Conservation (phyloP, 2,888 invertebrate species). For the Cheilosia pagana region DNA sequence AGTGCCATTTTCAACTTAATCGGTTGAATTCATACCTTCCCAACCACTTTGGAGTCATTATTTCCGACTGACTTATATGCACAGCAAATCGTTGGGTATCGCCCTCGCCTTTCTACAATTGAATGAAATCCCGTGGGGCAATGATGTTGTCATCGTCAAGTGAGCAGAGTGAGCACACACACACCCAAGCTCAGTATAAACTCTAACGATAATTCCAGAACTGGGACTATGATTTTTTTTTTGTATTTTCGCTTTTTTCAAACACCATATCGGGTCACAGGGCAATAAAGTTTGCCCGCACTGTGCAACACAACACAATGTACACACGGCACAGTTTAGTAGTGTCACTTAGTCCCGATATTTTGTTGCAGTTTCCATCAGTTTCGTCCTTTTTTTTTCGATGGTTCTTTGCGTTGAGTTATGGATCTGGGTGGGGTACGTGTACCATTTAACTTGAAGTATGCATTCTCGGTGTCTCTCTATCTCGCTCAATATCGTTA, state of each 20-base stretch:
- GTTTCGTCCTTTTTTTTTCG: constrained; percentile 10
- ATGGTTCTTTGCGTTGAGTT: constrained; percentile 26
- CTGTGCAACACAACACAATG: too few relatives aligned
- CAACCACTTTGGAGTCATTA: constrained; percentile 55
- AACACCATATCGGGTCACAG: neutral
- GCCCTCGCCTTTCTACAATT: constrained; percentile 49
- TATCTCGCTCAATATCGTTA: neutral
- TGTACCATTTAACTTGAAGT: constrained; percentile 52
- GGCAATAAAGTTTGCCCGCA: constrained; percentile 5
- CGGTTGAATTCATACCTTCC: constrained; percentile 49
- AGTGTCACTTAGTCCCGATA: constrained; percentile 37
- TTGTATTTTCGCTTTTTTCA: too few relatives aligned
- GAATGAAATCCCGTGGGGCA: constrained; percentile 51
- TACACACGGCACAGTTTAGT: constrained; percentile 6
- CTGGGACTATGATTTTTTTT: neutral
- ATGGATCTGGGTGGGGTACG: constrained; percentile 35
- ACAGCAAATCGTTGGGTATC: constrained; percentile 28
- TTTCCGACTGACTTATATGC: constrained; percentile 60
- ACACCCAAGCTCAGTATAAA: neutral
- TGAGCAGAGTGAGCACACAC: constrained; percentile 1
- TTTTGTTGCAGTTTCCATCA: constrained; percentile 41
- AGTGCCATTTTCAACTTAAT: constrained; percentile 50
- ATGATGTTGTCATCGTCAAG: constrained; percentile 54
- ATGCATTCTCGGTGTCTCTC: constrained; percentile 26
- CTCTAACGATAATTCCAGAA: constrained; percentile 16